Evolutionary conservation across 1,140 invertebrate genomes (phyloP), one percentile per base, ranked within the genome.

Genomic region (Littorina saxatilis): DNA sequence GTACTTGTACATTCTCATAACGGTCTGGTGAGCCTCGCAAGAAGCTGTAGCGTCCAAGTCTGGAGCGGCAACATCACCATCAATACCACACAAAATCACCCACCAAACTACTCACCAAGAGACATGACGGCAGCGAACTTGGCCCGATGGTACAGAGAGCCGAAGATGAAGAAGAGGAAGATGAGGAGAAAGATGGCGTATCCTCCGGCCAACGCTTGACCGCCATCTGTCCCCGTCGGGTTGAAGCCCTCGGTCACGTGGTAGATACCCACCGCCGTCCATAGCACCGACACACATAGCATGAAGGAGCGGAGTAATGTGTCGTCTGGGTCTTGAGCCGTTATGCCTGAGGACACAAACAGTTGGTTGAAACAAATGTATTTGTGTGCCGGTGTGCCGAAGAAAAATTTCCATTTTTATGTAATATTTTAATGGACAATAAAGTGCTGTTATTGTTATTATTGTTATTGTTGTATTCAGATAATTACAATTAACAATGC

Each of bases 181-280:
- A 87, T 77, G 20, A 87, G 47, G 13, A 87, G 61, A 68, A 84
- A 86, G 32, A 81, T 78, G 9, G 81, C 83, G 79, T 87, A 88
- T n/a, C 88, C 88, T 0, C 85, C 84, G 63, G 84, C 85, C n/a
- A 88, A 61, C 27, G 83, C 82, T 58, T 89, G 83, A 0, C 66
- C 80, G 27, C 83, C 80, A 9, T 81, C 80, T 20, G 82, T 47
- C 2, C 43, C 77, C 17, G 27, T 80, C 9, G 79, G 82, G 4
- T 72, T 77, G 52, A 86, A 70, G 37, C 35, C 77, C 55, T 84
- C 83, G n/a, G 63, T 80, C 20, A 88, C 76, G 70, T 88, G 80
- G 55, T 81, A 86, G 9, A 85, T 43, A n/a, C 88, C 88, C 79
- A 86, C 63, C 9, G 82, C 73, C 5, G 80, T 83, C 87, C 88